A percentile compares a stretch with the other conserved stretches of the same genome.
These are phyloP conservation scores for Galendromus occidentalis DNA, from an alignment of 1,140 invertebrate genomes.

Conservation along the genomic window DNA sequence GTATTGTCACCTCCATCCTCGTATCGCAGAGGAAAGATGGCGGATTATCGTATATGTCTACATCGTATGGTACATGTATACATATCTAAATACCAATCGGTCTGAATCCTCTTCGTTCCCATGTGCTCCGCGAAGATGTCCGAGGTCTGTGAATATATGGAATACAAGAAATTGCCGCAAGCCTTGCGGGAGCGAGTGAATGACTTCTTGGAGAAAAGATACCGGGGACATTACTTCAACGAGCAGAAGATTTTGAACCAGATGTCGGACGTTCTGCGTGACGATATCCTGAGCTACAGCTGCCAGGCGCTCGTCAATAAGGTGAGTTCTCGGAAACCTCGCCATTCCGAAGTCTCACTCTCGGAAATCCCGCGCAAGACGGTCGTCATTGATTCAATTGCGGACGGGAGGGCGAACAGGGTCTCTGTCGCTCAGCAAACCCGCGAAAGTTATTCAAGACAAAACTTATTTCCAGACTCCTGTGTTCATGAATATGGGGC, in stretches of 20 bases:
- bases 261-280: too few species aligned
- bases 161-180: background rate
- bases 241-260: too few species aligned
- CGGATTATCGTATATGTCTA: background rate
- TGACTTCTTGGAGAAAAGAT: background rate
- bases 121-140: background rate
- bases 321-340: too few species aligned
- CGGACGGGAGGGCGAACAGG: too few species aligned
- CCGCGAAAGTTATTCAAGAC: too few species aligned
- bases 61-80: background rate
- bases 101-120: background rate
- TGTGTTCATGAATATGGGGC: slow-evolving; percentile 93
- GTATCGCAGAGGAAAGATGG: background rate
- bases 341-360: too few species aligned
- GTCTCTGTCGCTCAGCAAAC: too few species aligned
- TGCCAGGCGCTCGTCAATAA: too few species aligned
- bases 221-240: background rate
- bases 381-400: too few species aligned
- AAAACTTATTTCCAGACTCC: slow-evolving; percentile 43
- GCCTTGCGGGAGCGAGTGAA: background rate
- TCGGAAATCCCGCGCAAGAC: too few species aligned
- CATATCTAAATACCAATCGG: background rate
- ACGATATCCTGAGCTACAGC: too few species aligned
- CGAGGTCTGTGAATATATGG: background rate
- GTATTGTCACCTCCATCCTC: background rate